phyloP scores from a whole-genome alignment of 2,888 invertebrate genomes.

The Nasonia oneida region DNA sequence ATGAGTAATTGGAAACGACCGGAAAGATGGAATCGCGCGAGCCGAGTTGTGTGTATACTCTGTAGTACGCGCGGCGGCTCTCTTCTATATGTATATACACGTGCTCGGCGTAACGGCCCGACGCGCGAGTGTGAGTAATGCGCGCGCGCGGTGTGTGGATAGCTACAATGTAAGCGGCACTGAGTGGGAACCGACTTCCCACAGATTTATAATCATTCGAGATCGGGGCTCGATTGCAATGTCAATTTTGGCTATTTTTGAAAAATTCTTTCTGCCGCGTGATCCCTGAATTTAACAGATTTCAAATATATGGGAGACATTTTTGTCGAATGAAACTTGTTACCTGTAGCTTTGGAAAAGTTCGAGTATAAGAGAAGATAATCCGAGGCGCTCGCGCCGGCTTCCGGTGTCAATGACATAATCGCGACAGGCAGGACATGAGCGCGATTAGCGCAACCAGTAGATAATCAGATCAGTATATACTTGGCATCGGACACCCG shows the following conservation, averaged over 20 bases:
- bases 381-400: no score
- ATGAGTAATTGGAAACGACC: neutral
- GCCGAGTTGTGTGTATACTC: neutral
- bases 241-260: slow-evolving; percentile 12
- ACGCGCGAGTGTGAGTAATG: neutral
- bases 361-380: no score
- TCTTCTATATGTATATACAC: neutral
- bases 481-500: no score
- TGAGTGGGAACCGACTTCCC: slow-evolving; percentile 16
- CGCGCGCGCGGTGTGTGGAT: no score
- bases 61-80: neutral
- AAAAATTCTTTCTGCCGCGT: slow-evolving; percentile 35
- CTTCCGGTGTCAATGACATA: no score
- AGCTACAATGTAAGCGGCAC: no score
- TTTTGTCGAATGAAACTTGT: neutral
- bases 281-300: slow-evolving; percentile 20
- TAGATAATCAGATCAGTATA: no score
- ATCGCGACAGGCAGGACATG: no score
- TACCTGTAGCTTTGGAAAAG: no score
- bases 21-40: neutral
- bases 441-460: no score
- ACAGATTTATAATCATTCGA: slow-evolving; percentile 46
- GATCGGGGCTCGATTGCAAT: slow-evolving; percentile 1
- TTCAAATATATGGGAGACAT: slow-evolving; percentile 19
- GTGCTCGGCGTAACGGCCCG: neutral